A percentile compares a stretch with the other conserved stretches of the same genome.
These are phyloP conservation scores for Protobothrops flavoviridis DNA, from an alignment of 2,113 vertebrate species.

Conservation along the genomic window DNA sequence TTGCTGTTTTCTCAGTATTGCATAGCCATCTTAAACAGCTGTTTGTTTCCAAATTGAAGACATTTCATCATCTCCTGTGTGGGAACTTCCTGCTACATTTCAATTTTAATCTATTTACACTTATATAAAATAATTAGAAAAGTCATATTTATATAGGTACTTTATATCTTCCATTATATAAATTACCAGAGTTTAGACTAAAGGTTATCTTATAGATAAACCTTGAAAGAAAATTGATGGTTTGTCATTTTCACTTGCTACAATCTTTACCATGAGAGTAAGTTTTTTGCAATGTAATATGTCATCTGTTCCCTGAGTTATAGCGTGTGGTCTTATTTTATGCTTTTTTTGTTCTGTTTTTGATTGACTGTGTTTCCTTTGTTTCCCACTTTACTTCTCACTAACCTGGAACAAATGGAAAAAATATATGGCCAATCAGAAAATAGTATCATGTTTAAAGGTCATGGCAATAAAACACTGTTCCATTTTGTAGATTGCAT, in stretches of 20 bases:
- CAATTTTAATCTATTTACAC: background rate
- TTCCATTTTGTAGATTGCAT: background rate
- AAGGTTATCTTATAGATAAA: constrained; percentile 16
- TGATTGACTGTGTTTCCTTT: constrained; percentile 12
- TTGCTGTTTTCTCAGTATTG: background rate
- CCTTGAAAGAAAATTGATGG: constrained; percentile 27
- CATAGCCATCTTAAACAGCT: background rate
- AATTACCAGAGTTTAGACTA: background rate
- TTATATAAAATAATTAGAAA: background rate
- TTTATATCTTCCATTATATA: background rate
- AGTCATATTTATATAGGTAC: background rate
- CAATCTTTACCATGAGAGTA: constrained; percentile 31
- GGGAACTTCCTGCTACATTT: background rate
- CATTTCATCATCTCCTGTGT: background rate
- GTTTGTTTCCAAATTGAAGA: background rate
- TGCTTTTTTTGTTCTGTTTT: constrained; percentile 35
- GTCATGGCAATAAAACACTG: background rate
- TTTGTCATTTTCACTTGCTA: constrained; percentile 34
- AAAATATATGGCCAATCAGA: constrained; percentile 24
- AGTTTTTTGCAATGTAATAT: constrained; percentile 25
- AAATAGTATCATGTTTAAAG: constrained; percentile 24
- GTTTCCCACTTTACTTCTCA: constrained; percentile 10
- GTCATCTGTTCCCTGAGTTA: constrained; percentile 29
- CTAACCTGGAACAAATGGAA: background rate
- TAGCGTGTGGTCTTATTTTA: background rate